Percentiles rank a stretch among this genome's conserved stretches.
phyloP scores from a whole-genome alignment of 2,113 vertebrate genomes.

The Nestor notabilis region DNA sequence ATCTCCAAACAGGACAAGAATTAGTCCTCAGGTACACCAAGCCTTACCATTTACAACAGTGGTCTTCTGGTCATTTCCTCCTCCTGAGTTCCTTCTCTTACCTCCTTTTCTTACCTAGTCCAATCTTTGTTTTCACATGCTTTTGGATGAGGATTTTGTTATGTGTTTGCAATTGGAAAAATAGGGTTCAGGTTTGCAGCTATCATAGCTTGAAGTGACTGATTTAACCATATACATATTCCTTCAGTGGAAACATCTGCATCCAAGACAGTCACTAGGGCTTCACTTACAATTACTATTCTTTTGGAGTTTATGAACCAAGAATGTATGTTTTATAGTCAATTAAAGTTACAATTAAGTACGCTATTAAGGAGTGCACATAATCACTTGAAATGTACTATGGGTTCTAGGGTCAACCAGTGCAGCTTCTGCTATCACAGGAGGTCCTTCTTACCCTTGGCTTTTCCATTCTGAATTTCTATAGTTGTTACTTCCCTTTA shows the following conservation, averaged over 20 bases:
- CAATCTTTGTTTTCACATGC: neutral
- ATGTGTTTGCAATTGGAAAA: neutral
- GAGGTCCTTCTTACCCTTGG: neutral
- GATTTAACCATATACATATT: neutral
- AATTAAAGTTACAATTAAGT: neutral
- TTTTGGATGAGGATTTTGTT: neutral
- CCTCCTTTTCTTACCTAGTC: neutral
- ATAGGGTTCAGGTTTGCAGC: neutral
- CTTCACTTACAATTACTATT: neutral
- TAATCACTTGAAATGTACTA: neutral
- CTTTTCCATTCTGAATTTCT: neutral
- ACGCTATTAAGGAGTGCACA: neutral
- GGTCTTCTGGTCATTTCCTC: neutral
- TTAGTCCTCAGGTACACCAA: neutral
- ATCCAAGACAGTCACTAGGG: neutral
- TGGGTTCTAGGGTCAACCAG: neutral
- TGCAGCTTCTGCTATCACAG: neutral
- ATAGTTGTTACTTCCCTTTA: neutral
- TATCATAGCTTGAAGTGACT: neutral
- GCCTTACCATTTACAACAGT: rapidly evolving
- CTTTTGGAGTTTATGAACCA: neutral
- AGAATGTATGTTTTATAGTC: neutral
- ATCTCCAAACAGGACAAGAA: neutral
- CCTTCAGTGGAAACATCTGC: neutral
- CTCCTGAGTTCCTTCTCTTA: neutral